Percentiles rank a stretch among this genome's conserved stretches.
Conservation (phyloP, 2,888 invertebrate genomes). For the Chymomyza caudatula region DNA sequence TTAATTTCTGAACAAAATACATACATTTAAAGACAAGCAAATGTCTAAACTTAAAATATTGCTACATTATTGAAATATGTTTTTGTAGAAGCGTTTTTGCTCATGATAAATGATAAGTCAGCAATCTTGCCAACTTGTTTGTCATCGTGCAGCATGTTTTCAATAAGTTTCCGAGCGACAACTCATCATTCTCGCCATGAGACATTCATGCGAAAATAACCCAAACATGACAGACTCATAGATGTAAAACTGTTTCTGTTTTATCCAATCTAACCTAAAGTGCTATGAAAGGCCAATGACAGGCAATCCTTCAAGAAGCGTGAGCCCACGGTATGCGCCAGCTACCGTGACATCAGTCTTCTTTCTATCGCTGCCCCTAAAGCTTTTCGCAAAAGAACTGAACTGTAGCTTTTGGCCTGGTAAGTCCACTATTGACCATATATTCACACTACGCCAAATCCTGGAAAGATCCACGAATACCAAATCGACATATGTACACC, state of each 20-base stretch:
- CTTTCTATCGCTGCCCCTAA: no score
- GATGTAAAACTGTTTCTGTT: background rate
- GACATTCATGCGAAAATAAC: background rate
- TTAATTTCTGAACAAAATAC: background rate
- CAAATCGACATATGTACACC: no score
- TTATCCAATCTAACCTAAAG: background rate
- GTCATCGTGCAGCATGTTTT: background rate
- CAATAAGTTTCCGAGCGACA: background rate
- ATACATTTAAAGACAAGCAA: background rate
- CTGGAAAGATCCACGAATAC: no score
- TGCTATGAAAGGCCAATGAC: background rate
- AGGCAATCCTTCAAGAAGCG: background rate
- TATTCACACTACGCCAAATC: no score
- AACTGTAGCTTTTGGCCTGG: no score
- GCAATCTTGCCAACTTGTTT: background rate
- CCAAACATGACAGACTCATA: background rate
- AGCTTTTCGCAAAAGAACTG: no score
- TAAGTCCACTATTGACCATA: no score
- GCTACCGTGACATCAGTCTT: no score
- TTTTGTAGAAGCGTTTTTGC: background rate
- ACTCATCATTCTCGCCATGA: background rate
- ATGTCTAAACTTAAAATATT: conserved; percentile 16
- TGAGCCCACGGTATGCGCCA: no score
- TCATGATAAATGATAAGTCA: background rate
- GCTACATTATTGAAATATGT: conserved; percentile 1